Conservation (phyloP, 2,113 vertebrate genomes). For the Triplophysa dalaica region DNA sequence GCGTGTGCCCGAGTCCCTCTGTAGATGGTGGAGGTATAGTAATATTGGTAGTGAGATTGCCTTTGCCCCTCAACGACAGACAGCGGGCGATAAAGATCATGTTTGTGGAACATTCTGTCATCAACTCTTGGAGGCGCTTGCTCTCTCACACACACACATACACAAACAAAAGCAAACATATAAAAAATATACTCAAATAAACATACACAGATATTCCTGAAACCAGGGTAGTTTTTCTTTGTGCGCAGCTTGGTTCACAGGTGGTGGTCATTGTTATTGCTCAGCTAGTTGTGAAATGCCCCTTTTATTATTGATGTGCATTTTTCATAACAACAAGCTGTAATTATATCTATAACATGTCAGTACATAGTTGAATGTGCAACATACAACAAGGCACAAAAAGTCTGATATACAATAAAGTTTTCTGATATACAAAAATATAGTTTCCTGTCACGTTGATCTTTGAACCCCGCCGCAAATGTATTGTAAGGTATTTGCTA, state of each 20-base stretch:
- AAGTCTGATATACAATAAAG: too few species aligned
- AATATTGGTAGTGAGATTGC: constrained; percentile 46
- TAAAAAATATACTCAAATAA: background rate
- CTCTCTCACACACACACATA: constrained; percentile 10
- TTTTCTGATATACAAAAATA: too few species aligned
- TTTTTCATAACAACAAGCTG: background rate
- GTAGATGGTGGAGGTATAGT: constrained; percentile 46
- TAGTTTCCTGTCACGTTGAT: too few species aligned
- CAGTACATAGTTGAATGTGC: background rate
- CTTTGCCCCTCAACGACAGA: constrained; percentile 49
- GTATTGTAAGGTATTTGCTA: too few species aligned
- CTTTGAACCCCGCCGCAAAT: too few species aligned
- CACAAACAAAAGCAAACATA: constrained; percentile 5
- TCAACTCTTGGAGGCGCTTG: constrained; percentile 40
- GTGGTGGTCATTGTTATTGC: background rate
- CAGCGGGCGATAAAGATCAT: constrained; percentile 53
- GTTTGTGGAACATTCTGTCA: constrained; percentile 64
- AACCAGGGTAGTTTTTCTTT: background rate
- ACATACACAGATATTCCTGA: background rate
- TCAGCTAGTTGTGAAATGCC: background rate
- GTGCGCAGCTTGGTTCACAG: background rate
- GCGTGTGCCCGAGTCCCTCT: background rate
- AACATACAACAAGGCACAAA: background rate
- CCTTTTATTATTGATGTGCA: constrained; percentile 12
- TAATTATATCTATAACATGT: constrained; percentile 11